Evolutionary conservation across 2,797 vertebrate genomes (phyloP).

Genomic region (Syngnathus acus): DNA sequence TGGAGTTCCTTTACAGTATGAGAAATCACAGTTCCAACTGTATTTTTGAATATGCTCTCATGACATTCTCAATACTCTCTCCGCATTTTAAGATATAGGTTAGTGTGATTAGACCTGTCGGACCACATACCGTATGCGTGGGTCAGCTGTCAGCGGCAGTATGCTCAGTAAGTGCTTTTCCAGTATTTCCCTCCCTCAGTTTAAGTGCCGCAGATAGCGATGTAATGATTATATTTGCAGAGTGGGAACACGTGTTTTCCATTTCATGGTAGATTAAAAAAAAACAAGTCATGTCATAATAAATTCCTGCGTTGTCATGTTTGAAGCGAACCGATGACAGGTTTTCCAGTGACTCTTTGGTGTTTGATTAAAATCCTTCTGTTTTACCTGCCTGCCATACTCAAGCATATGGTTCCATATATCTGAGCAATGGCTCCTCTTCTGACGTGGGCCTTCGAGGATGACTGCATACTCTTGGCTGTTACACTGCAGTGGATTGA

Average conservation of each 20-base stretch:
- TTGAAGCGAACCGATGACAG: not conserved
- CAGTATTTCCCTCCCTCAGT: not conserved
- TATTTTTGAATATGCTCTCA: not conserved
- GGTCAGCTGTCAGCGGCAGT: not conserved
- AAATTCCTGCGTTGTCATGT: not conserved
- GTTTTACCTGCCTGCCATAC: not conserved
- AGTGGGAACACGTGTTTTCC: not conserved
- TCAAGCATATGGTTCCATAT: not conserved
- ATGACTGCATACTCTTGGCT: constrained; percentile 17
- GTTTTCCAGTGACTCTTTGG: not conserved
- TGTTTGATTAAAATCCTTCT: not conserved
- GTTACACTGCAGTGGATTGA: constrained; percentile 9
- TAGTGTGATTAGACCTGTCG: not conserved
- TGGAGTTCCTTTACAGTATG: not conserved
- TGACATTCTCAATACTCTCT: not conserved
- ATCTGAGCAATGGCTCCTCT: constrained; percentile 8
- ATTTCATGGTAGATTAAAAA: not conserved
- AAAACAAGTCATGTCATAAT: not conserved
- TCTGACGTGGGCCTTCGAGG: constrained; percentile 13
- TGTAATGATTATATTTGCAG: not conserved
- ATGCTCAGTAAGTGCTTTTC: not conserved
- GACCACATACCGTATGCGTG: not conserved
- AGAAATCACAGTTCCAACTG: not conserved
- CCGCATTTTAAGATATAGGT: not conserved
- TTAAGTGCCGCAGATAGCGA: not conserved